Percentiles rank a stretch among this genome's conserved stretches.
Evolutionary conservation across 2,888 invertebrate genomes (phyloP).

Genomic region (Unio delphinus): DNA sequence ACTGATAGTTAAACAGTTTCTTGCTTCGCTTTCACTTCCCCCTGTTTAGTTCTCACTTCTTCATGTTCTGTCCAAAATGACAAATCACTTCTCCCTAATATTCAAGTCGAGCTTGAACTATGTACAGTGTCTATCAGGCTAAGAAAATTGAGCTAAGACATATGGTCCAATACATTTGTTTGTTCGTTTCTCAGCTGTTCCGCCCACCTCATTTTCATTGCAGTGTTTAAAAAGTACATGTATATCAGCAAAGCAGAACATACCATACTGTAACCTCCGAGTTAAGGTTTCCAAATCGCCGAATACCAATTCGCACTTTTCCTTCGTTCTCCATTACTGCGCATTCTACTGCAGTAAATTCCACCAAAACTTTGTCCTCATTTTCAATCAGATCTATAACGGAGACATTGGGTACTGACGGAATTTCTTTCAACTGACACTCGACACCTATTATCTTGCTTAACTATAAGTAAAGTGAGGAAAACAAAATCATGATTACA

Average conservation of each 20-base stretch:
- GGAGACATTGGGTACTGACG: slow-evolving; percentile 7
- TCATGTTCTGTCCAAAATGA: too few species aligned
- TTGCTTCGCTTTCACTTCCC: too few species aligned
- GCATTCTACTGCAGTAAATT: slow-evolving; percentile 75
- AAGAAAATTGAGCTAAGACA: too few species aligned
- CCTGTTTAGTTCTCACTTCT: too few species aligned
- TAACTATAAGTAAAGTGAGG: slow-evolving; percentile 16
- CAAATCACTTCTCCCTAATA: too few species aligned
- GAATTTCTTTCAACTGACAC: slow-evolving; percentile 7
- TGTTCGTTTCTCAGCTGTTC: not conserved
- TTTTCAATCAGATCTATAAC: slow-evolving; percentile 61
- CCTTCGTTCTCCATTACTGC: slow-evolving; percentile 75
- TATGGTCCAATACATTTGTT: not conserved
- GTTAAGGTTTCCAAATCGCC: slow-evolving; percentile 73
- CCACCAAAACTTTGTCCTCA: slow-evolving; percentile 73
- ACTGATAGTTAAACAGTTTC: too few species aligned
- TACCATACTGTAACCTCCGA: slow-evolving; percentile 73
- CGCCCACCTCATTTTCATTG: too few species aligned
- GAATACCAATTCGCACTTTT: slow-evolving; percentile 72
- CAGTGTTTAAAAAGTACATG: not conserved
- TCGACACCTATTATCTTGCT: not conserved
- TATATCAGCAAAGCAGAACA: slow-evolving; percentile 4
- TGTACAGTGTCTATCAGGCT: too few species aligned
- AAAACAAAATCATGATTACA: not conserved
- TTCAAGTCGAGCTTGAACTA: too few species aligned